A percentile compares a stretch with the other conserved stretches of the same genome.
Evolutionary conservation across 2,888 invertebrate genomes (phyloP).

Genomic region (Pediacus dermestoides): DNA sequence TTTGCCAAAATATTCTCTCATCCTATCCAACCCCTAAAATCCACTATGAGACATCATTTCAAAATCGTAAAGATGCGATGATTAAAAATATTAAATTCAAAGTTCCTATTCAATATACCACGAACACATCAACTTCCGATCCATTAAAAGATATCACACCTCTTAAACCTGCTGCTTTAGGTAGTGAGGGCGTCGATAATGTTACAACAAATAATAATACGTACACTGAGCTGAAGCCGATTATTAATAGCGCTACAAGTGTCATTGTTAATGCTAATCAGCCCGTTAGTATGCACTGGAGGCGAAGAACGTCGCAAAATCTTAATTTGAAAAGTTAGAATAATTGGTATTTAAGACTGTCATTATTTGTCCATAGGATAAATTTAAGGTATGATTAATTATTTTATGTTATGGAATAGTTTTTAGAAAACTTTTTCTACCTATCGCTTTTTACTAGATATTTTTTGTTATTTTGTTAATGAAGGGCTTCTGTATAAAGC

Average conservation of each 20-base stretch:
- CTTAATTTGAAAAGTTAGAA: conserved; percentile 32
- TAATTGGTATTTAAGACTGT: conserved; percentile 24
- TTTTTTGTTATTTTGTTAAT: background rate
- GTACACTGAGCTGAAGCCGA: conserved; percentile 31
- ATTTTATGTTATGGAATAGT: too few relatives aligned
- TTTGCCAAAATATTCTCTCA: conserved; percentile 36
- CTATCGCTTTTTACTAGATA: too few relatives aligned
- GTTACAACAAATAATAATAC: conserved; percentile 19
- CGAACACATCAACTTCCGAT: background rate
- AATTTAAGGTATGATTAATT: too few relatives aligned
- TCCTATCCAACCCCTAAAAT: conserved; percentile 30
- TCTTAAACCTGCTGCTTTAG: conserved; percentile 12
- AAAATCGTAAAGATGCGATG: conserved; percentile 43
- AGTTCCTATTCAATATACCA: conserved; percentile 45
- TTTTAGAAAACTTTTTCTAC: too few relatives aligned
- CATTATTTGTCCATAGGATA: conserved; percentile 9
- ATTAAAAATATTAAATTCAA: conserved; percentile 51
- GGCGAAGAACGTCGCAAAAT: conserved; percentile 49
- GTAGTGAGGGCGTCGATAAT: conserved; percentile 11
- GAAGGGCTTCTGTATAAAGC: background rate
- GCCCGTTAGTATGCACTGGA: conserved; percentile 51
- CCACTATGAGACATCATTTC: conserved; percentile 46
- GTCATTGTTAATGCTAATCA: conserved; percentile 38
- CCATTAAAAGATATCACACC: conserved; percentile 23
- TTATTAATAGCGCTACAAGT: conserved; percentile 32